These are phyloP conservation scores for Electrophaes corylata DNA, from an alignment of 2,888 invertebrate species.

Conservation along the genomic window DNA sequence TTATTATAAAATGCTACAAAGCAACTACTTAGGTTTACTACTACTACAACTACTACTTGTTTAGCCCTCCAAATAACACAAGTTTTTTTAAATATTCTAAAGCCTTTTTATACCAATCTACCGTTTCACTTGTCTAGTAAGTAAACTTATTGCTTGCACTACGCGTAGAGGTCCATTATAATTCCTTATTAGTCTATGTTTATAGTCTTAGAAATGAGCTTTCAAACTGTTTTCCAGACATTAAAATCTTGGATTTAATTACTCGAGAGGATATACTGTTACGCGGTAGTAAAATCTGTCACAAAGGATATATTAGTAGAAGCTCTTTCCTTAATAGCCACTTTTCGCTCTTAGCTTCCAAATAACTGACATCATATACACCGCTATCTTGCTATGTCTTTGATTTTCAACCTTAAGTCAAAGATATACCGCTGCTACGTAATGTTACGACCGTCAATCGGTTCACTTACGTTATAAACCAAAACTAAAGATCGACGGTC, in stretches of 20 bases:
- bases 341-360: conserved; percentile 16
- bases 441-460: neutral
- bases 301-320: conserved; percentile 35
- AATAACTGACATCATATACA: neutral
- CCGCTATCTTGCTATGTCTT: neutral
- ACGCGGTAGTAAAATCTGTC: conserved; percentile 27
- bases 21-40: neutral
- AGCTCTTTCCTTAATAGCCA: conserved; percentile 29
- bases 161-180: conserved; percentile 1
- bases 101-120: neutral
- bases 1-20: too few relatives aligned
- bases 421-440: neutral
- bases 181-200: conserved; percentile 14
- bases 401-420: neutral
- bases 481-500: conserved; percentile 17
- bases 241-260: conserved; percentile 15
- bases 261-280: conserved; percentile 13
- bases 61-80: neutral
- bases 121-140: neutral
- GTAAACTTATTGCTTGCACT: neutral
- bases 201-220: conserved; percentile 3
- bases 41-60: neutral
- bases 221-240: conserved; percentile 6
- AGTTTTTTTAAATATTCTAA: neutral
- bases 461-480: neutral